phyloP scores from a whole-genome alignment of 2,113 vertebrate genomes.

The Nothoprocta pentlandii region DNA sequence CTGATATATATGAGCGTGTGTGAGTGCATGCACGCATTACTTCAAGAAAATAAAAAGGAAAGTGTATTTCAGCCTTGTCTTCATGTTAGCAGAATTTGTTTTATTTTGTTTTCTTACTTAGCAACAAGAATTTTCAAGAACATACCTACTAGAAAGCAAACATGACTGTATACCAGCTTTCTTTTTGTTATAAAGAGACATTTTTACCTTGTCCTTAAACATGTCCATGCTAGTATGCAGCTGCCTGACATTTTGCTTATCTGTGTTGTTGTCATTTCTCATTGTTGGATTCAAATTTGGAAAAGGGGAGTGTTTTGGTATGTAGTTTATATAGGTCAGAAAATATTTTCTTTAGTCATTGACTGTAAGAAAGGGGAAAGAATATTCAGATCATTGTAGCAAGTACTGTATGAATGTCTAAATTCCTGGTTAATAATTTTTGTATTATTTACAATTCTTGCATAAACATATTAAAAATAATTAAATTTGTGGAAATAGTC shows the following conservation, averaged over 20 bases:
- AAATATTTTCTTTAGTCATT: not conserved
- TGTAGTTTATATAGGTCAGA: not conserved
- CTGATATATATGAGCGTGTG: fast-evolving
- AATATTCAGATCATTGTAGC: not conserved
- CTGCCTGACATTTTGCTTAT: constrained; percentile 63
- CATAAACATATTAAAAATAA: not conserved
- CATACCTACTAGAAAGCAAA: not conserved
- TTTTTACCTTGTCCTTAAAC: constrained; percentile 43
- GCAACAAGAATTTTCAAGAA: not conserved
- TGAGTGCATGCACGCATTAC: fast-evolving
- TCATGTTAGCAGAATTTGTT: constrained; percentile 27
- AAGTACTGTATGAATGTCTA: not conserved
- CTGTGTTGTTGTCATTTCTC: constrained; percentile 45
- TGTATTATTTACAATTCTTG: not conserved
- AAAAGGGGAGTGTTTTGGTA: not conserved
- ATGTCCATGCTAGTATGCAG: constrained; percentile 27
- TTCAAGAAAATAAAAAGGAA: constrained; percentile 26
- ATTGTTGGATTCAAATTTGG: constrained; percentile 61
- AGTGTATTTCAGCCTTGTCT: constrained; percentile 25
- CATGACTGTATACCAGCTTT: not conserved
- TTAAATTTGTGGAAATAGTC: not conserved
- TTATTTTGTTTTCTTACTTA: not conserved
- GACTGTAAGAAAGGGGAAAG: not conserved
- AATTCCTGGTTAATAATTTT: not conserved
- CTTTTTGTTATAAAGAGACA: not conserved